A percentile compares a stretch with the other conserved stretches of the same genome.
Conservation (phyloP, 2,113 vertebrate genomes). For the Microcebus lehilahytsara region DNA sequence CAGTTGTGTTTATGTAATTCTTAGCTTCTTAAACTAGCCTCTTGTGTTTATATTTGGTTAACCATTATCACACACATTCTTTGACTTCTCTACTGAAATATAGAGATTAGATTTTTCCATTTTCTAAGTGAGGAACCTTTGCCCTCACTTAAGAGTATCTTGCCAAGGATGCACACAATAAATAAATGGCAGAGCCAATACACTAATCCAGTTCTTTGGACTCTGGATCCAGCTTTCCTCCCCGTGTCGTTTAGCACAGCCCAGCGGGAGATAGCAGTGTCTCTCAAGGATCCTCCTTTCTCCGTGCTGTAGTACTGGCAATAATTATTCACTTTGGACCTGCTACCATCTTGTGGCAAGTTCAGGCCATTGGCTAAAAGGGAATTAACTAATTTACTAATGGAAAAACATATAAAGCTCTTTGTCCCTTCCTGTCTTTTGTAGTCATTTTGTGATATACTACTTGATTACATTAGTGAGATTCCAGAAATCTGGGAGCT, state of each 20-base stretch:
- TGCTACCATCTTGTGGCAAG: not conserved
- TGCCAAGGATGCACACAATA: not conserved
- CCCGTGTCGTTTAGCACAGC: not conserved
- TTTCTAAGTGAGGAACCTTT: not conserved
- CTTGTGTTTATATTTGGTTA: not conserved
- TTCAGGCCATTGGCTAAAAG: not conserved
- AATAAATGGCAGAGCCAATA: not conserved
- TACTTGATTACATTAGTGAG: not conserved
- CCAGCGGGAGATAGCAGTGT: not conserved
- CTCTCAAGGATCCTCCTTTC: not conserved
- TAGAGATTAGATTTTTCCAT: not conserved
- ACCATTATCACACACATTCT: slow-evolving; percentile 30
- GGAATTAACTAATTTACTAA: not conserved
- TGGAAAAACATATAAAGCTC: not conserved
- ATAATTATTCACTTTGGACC: not conserved
- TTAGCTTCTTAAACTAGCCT: not conserved
- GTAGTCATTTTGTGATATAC: not conserved
- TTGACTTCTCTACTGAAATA: not conserved
- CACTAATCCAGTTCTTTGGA: not conserved
- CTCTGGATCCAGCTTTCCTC: not conserved
- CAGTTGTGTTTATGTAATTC: not conserved
- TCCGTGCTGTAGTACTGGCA: not conserved
- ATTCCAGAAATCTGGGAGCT: slow-evolving; percentile 49
- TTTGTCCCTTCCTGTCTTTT: not conserved
- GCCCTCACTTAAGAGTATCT: not conserved